Percentiles rank a stretch among this genome's conserved stretches.
phyloP scores from a whole-genome alignment of 37 sponge, comb jelly and placozoan genomes.

The Crambe crambe region DNA sequence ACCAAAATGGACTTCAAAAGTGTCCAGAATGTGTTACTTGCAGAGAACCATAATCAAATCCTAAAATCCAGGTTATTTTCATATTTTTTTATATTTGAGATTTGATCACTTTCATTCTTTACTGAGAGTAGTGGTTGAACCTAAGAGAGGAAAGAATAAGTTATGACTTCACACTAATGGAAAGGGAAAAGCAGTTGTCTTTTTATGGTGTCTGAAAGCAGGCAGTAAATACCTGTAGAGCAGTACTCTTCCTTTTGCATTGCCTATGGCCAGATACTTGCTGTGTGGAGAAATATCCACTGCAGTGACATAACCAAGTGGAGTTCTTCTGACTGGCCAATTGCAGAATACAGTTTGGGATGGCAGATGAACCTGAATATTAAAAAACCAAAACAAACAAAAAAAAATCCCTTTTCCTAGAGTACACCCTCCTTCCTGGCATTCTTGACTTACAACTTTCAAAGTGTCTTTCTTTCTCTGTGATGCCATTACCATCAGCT shows the following conservation, averaged over 20 bases:
- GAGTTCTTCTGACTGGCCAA: conserved; percentile 70
- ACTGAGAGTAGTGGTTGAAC: not conserved
- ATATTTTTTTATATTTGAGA: no score
- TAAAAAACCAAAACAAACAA: not conserved
- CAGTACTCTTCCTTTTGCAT: conserved; percentile 82
- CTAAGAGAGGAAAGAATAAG: not conserved
- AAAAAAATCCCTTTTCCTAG: not conserved
- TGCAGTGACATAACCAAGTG: conserved; percentile 47
- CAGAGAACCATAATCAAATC: conserved; percentile 5
- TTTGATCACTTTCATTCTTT: not conserved
- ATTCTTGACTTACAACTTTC: conserved; percentile 48
- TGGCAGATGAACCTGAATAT: conserved; percentile 73
- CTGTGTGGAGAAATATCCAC: conserved; percentile 77
- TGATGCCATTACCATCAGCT: conserved; percentile 83
- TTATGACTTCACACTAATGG: conserved; percentile 5
- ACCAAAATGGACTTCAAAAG: conserved; percentile 68
- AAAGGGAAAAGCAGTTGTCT: conserved; percentile 82
- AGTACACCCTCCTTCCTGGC: not conserved
- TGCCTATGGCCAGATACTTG: conserved; percentile 79
- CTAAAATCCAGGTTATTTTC: not conserved
- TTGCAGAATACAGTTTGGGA: conserved; percentile 86
- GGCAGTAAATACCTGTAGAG: conserved; percentile 77
- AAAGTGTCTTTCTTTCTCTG: conserved; percentile 72
- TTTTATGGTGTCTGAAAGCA: conserved; percentile 81
- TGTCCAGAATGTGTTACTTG: conserved; percentile 61